These are phyloP conservation scores for Onychomys leucogaster DNA, from an alignment of 2,797 vertebrate species.

Conservation along the genomic window DNA sequence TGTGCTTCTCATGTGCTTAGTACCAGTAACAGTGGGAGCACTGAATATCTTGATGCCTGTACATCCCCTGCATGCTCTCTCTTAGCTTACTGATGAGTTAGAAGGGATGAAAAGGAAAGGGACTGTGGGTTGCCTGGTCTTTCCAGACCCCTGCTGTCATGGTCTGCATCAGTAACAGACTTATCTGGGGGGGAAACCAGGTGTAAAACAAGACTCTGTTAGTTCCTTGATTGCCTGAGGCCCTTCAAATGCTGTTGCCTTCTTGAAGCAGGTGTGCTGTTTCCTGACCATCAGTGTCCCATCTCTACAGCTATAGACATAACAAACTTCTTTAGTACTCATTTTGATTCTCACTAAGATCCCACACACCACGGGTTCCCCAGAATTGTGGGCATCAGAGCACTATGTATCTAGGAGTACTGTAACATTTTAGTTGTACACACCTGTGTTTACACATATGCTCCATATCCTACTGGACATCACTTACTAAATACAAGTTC, in stretches of 20 bases:
- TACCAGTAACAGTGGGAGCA: background rate
- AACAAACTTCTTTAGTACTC: background rate
- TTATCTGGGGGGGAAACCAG: background rate
- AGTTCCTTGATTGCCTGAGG: background rate
- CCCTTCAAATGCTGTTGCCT: background rate
- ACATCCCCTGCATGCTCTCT: background rate
- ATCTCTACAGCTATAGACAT: background rate
- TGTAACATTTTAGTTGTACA: background rate
- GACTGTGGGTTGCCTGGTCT: background rate
- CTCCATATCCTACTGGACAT: background rate
- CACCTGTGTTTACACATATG: background rate
- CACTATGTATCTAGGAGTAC: fast-evolving
- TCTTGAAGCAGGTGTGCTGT: background rate
- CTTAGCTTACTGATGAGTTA: background rate
- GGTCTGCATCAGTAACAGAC: background rate
- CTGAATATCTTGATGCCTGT: background rate
- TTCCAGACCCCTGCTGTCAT: background rate
- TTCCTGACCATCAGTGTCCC: background rate
- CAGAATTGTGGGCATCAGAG: background rate
- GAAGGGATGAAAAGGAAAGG: background rate
- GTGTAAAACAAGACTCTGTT: background rate
- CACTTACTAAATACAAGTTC: background rate
- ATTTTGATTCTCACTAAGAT: background rate
- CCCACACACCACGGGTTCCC: fast-evolving
- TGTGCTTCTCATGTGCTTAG: background rate